Base-by-base conservation (phyloP, 92 coral and sea anemone species). In the Parazoanthus swiftii region DNA sequence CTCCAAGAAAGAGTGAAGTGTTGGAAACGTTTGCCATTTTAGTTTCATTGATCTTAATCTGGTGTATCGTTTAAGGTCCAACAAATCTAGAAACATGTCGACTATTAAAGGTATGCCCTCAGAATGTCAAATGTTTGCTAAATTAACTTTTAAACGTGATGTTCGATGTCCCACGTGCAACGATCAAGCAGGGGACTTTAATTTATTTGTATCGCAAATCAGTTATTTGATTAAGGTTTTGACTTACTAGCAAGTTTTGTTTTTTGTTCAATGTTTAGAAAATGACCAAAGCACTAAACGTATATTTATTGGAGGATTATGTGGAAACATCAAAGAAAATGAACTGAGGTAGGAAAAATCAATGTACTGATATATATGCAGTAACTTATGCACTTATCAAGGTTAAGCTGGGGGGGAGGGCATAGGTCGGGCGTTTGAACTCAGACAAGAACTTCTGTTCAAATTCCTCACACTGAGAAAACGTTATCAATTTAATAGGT, bases 271-370 rank as follows among this genome's bases (percentile, higher is more conserved):
- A 37, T 82, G 38, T 23, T 67, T 75, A 82, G 77, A 67, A 66
- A 48, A 7, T 79, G 33, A 37, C 38, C 54, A 67, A 25, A 67
- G 8, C 16, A 54, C 33, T 42, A 94, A 83, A 79, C 90, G 99
- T 46, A 86, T 96, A 85, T 96, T 96, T 90, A 74, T 96, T 39
- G 99, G 99, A 50, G 99, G 99, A 26, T 89, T 96, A 68, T 83
- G 89, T 88, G 85, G 90, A 26, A 94, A 88, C 72, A 91, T 94
- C 70, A 89, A 85, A 39, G 94, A 93, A 85, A 88, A 88, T 74
- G 96, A 96, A 39, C 77, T 96, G 75, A 93, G 99, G 99, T 96
- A 85, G 75, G 51, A 65, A n/a, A 39, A 39, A 1, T 39, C 3
- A 39, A 39, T 39, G 33, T 29, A 29, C 33, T 29, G 33, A 29